phyloP scores from a whole-genome alignment of 2,888 invertebrate species.

The Clivina fossor region DNA sequence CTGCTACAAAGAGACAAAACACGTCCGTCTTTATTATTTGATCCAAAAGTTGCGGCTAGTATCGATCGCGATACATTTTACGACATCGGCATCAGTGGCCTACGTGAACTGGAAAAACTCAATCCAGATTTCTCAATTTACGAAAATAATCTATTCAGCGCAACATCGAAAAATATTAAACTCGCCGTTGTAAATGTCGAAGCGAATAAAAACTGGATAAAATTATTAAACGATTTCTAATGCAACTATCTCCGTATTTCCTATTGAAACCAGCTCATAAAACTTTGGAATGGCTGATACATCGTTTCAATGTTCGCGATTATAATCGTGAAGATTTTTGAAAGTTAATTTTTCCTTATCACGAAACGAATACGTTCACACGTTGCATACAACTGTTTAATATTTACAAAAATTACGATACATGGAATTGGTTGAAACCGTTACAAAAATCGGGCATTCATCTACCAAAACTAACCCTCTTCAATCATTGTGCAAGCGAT shows the following conservation, averaged over 20 bases:
- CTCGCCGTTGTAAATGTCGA: slow-evolving; percentile 74
- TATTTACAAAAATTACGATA: slow-evolving; percentile 60
- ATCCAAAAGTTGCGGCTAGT: slow-evolving; percentile 84
- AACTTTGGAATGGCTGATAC: slow-evolving; percentile 93
- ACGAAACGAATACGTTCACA: slow-evolving; percentile 88
- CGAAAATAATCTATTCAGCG: slow-evolving; percentile 74
- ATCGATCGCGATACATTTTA: slow-evolving; percentile 83
- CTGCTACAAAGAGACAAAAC: slow-evolving; percentile 67
- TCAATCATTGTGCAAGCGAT: slow-evolving; percentile 70
- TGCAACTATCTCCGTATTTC: slow-evolving; percentile 85
- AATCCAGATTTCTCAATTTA: slow-evolving; percentile 74
- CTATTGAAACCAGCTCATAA: slow-evolving; percentile 82
- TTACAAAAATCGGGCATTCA: slow-evolving; percentile 75
- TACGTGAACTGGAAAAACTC: slow-evolving; percentile 77
- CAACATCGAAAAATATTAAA: slow-evolving; percentile 75
- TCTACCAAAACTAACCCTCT: slow-evolving; percentile 69
- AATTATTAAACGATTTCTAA: slow-evolving; percentile 76
- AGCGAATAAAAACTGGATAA: slow-evolving; percentile 75
- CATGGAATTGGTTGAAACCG: slow-evolving; percentile 76
- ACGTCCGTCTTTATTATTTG: slow-evolving; percentile 83
- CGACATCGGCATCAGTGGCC: slow-evolving; percentile 83
- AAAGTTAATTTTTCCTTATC: slow-evolving; percentile 84
- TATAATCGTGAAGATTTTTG: slow-evolving; percentile 84
- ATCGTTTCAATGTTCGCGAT: slow-evolving; percentile 84
- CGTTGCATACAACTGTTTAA: slow-evolving; percentile 75